These are phyloP conservation scores for Calameuta filiformis DNA, from an alignment of 2,888 invertebrate species.

Conservation along the genomic window DNA sequence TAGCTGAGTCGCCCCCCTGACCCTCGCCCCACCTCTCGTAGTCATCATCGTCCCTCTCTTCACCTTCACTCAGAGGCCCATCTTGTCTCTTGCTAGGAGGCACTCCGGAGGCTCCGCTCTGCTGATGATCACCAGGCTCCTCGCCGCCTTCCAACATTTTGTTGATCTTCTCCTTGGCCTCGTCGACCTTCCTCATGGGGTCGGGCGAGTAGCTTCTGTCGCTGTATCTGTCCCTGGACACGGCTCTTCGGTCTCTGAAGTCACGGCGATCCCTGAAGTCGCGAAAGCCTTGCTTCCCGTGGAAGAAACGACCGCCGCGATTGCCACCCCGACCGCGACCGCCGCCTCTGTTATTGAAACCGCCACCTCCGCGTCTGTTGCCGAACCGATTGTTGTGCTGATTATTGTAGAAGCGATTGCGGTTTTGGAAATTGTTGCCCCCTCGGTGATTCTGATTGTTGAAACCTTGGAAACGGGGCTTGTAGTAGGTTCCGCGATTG, in stretches of 20 bases:
- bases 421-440: constrained; percentile 61
- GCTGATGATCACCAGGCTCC: constrained; percentile 44
- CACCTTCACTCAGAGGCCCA: constrained; percentile 71
- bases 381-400: constrained; percentile 58
- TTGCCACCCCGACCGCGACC: constrained; percentile 50
- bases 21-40: constrained; percentile 60
- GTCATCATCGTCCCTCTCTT: constrained; percentile 69
- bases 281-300: constrained; percentile 69
- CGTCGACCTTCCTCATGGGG: constrained; percentile 68
- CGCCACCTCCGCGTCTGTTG: constrained; percentile 53
- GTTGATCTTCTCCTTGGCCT: constrained; percentile 71
- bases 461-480: constrained; percentile 80
- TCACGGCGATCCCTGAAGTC: constrained; percentile 77
- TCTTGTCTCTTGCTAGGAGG: constrained; percentile 66
- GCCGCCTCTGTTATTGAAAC: constrained; percentile 55
- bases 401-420: constrained; percentile 59
- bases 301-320: constrained; percentile 57
- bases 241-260: constrained; percentile 73
- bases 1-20: constrained; percentile 49
- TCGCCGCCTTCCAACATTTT: constrained; percentile 68
- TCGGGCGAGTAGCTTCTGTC: constrained; percentile 68
- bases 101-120: constrained; percentile 32
- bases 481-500: constrained; percentile 83
- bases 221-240: constrained; percentile 66
- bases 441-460: constrained; percentile 70